Evolutionary conservation across 2,113 vertebrate genomes (phyloP).

Genomic region (Gopherus evgoodei): DNA sequence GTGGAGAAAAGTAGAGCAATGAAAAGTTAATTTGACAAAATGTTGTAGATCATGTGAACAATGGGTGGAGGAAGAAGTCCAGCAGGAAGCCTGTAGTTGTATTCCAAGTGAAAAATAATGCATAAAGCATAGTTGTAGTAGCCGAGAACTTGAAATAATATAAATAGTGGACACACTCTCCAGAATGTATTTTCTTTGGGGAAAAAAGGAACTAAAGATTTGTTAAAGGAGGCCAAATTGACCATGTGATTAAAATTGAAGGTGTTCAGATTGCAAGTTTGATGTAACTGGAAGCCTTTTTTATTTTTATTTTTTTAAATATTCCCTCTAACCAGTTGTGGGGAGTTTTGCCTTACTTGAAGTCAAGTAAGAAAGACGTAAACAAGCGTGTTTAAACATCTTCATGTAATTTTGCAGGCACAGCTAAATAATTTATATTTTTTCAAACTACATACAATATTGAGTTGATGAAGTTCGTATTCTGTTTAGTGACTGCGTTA

Average conservation of each 20-base stretch:
- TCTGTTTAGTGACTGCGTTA: not conserved
- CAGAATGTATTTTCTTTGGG: not conserved
- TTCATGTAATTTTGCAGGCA: not conserved
- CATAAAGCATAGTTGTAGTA: not conserved
- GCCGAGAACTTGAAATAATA: not conserved
- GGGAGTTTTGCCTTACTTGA: not conserved
- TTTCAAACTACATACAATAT: not conserved
- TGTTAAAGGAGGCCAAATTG: not conserved
- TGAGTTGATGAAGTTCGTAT: not conserved
- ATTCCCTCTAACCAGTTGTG: rapidly evolving
- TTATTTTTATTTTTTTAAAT: not conserved
- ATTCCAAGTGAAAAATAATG: not conserved
- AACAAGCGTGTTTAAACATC: not conserved
- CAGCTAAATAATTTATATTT: not conserved
- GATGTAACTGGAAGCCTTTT: not conserved
- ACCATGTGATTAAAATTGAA: not conserved
- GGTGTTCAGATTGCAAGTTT: not conserved
- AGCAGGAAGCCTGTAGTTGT: not conserved
- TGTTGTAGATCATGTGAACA: not conserved
- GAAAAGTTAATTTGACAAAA: not conserved
- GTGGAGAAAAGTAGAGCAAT: not conserved
- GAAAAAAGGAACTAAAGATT: not conserved
- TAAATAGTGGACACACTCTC: not conserved
- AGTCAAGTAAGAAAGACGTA: not conserved
- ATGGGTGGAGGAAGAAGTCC: not conserved